Conservation (phyloP, 2,888 invertebrate genomes). For the Stenodema calcarata region DNA sequence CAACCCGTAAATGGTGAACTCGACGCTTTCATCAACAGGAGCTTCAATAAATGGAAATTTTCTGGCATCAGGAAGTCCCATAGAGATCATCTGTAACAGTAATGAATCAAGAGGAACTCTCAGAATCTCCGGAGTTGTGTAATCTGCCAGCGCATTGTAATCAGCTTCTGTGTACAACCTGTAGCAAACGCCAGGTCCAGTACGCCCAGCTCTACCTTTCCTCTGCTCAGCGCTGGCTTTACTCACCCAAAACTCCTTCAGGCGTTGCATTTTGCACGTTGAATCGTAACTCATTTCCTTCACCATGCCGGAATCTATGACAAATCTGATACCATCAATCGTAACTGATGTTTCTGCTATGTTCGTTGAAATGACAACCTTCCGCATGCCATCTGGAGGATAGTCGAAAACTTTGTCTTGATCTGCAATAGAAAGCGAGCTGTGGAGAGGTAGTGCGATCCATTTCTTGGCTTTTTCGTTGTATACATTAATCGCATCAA, state of each 20-base stretch:
- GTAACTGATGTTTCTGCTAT: constrained; percentile 99
- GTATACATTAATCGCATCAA: constrained; percentile 86
- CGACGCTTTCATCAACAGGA: constrained; percentile 83
- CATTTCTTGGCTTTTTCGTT: constrained; percentile 78
- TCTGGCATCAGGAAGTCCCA: constrained; percentile 89
- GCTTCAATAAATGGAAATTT: constrained; percentile 95
- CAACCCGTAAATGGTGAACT: constrained; percentile 83
- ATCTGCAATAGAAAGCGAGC: constrained; percentile 88
- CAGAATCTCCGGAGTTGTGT: constrained; percentile 91
- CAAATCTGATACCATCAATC: constrained; percentile 97
- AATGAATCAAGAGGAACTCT: constrained; percentile 92
- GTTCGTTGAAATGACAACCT: constrained; percentile 97
- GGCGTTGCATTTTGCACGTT: constrained; percentile 83
- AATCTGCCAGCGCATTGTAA: constrained; percentile 78
- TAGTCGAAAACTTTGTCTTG: constrained; percentile 98
- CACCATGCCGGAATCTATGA: constrained; percentile 93
- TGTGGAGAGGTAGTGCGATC: constrained; percentile 93
- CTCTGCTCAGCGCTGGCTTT: constrained; percentile 96
- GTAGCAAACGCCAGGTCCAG: constrained; percentile 92
- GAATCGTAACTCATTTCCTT: constrained; percentile 98
- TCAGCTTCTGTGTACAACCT: constrained; percentile 86
- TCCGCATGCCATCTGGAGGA: constrained; percentile 90
- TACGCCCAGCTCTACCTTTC: constrained; percentile 82
- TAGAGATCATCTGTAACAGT: constrained; percentile 88
- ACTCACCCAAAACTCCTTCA: constrained; percentile 97